Evolutionary conservation across 2,888 invertebrate species (phyloP), one percentile per base, ranked within the genome.

Genomic region (Rhorus exstirpatorius): DNA sequence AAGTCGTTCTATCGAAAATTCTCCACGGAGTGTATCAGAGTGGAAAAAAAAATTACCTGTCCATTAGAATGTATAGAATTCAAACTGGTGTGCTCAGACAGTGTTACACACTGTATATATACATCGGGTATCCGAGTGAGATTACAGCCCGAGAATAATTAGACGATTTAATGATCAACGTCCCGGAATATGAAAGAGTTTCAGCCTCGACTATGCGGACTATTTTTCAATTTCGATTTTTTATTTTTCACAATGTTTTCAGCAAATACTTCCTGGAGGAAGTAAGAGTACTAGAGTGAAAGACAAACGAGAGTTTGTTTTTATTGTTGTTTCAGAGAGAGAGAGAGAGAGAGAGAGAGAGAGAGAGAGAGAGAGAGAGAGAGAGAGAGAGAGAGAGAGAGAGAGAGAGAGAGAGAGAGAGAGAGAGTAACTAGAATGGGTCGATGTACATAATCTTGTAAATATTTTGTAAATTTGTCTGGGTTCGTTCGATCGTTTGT

Each of bases 121-220:
- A 21, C 3, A 51, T 31, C 31, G 31, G 31, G 31, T 31, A 51
- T 31, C 31, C 3, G 31, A 6, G 2, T 49, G 41, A 12, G 31
- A 75, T 76, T 76, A 71, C 24, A 44, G 10, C 6, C 6, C 38
- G 21, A 44, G 71, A 71, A 63, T 81, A 77, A 77, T 77, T 60
- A 44, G 58, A 21, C 51, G 55, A 72, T 72, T 81, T 72, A 63
- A 77, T 65, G 24, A 60, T 51, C 21, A 51, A 74, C 49, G 44
- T 63, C 38, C 55, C 35, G 53, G 31, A 60, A 51, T 26, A 51
- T 41, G 2, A 71, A 55, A 67, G 46, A 38, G 21, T 19, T 35
- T 67, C 19, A 46, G 14, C 21, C 2, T 31, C 31, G 31, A 6
- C 44, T 31, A 31, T 19, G 67, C n/a, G 67, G 38, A 14, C 31